Base-by-base conservation (phyloP, 2,888 invertebrate species). In the Bugula neritina region DNA sequence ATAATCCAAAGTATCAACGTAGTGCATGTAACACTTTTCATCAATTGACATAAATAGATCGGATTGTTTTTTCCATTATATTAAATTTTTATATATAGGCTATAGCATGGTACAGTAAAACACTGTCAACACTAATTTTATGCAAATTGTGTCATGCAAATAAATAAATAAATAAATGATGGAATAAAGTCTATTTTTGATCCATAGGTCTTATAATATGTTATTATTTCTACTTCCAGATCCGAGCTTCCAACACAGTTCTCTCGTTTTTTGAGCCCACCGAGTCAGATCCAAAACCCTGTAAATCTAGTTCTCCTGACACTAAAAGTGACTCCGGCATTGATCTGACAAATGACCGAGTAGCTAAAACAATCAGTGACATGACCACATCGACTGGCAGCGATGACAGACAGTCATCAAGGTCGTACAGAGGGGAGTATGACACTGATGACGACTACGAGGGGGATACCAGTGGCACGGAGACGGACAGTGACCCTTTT, bases 231-330 rank as follows among this genome's bases (percentile, higher is more conserved):
- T 63, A 13, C 31, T 29, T 63, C 5, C 31, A 63, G 63, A 63
- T 63, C 2, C 27, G 63, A 63, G 27, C 31, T 25, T 63, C 63
- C 3, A 63, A 63, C 31, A 34, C 43, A 23, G 70, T 70, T 3
- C 23, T 70, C 2, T 54, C 70, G 21, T 70, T 70, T 52, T 54
- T 70, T 23, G 70, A 70, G 29, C 70, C 70, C 1, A 70, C n/a
- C 3, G 70, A 70, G 17, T 54, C 70, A 43, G 70, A 70, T 70
- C 70, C 70, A 27, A 70, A 70, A 29, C 70, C 70, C n/a, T 43
- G 43, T 29, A 70, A 63, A 31, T 25, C 63, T 31, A 63, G 25
- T n/a, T 21, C 63, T 13, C 63, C 63, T 31, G 63, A 63, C 31
- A 63, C 63, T n/a, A 63, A 63, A 31, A 63, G 63, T 63, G 63